phyloP scores from a whole-genome alignment of 2,888 invertebrate species.

The Limnephilus rhombicus region DNA sequence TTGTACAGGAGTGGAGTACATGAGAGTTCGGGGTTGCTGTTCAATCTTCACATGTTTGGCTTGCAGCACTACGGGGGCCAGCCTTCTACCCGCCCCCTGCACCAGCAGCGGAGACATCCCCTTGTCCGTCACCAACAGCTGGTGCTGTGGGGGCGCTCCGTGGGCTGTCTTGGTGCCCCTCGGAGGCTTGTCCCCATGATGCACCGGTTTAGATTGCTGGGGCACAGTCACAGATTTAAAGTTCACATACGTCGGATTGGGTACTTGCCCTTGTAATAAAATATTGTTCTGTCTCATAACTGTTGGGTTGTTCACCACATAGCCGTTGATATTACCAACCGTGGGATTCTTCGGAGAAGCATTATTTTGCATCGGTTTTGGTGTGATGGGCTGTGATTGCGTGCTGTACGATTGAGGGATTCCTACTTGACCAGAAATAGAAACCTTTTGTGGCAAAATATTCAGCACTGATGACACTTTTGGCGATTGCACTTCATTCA shows the following conservation, averaged over 20 bases:
- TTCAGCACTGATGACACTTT: not conserved
- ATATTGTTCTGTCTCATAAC: slow-evolving; percentile 53
- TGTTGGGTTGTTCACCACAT: slow-evolving; percentile 39
- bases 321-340: slow-evolving; percentile 30
- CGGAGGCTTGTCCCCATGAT: slow-evolving; percentile 45
- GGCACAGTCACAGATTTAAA: slow-evolving; percentile 53
- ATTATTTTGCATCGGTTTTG: slow-evolving; percentile 10
- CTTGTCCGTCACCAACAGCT: slow-evolving; percentile 72
- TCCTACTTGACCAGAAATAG: slow-evolving; percentile 30
- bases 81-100: slow-evolving; percentile 74
- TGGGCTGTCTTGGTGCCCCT: slow-evolving; percentile 13
- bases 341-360: slow-evolving; percentile 25
- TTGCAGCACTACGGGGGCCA: slow-evolving; percentile 81
- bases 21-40: slow-evolving; percentile 72
- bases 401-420: slow-evolving; percentile 27
- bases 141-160: slow-evolving; percentile 70
- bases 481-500: slow-evolving; percentile 33
- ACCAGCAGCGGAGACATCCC: slow-evolving; percentile 73
- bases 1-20: slow-evolving; percentile 73
- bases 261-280: slow-evolving; percentile 55
- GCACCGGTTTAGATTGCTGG: slow-evolving; percentile 43
- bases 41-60: slow-evolving; percentile 79
- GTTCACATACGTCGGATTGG: slow-evolving; percentile 56
- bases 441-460: not conserved
- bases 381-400: slow-evolving; percentile 4